Percentiles rank a stretch among this genome's conserved stretches.
These are phyloP conservation scores for Gryllus longicercus DNA, from an alignment of 2,888 invertebrate genomes.

Conservation along the genomic window DNA sequence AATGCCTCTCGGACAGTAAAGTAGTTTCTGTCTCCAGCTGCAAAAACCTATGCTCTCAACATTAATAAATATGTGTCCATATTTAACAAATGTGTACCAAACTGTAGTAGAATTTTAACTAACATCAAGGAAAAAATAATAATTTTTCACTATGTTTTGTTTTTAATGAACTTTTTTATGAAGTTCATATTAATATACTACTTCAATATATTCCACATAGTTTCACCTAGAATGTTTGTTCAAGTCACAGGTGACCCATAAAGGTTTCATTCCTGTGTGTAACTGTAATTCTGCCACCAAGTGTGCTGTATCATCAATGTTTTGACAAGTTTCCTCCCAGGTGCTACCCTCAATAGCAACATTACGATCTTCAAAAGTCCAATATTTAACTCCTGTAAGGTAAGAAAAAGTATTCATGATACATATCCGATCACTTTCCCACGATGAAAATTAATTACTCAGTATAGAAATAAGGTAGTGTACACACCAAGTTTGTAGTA, in stretches of 20 bases:
- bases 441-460: not conserved
- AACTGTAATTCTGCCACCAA: conserved; percentile 56
- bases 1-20: too few relatives aligned
- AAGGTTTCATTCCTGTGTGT: conserved; percentile 55
- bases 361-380: conserved; percentile 63
- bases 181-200: not conserved
- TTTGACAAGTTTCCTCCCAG: conserved; percentile 54
- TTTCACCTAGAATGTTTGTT: conserved; percentile 57
- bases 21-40: too few relatives aligned
- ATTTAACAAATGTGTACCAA: too few relatives aligned
- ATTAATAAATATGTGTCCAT: too few relatives aligned
- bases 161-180: not conserved
- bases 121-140: too few relatives aligned
- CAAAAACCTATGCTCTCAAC: too few relatives aligned
- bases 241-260: conserved; percentile 64
- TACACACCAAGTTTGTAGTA: conserved; percentile 56
- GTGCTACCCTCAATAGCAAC: conserved; percentile 55
- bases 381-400: conserved; percentile 52
- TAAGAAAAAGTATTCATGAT: not conserved
- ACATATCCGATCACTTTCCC: not conserved
- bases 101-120: too few relatives aligned
- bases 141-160: too few relatives aligned
- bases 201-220: not conserved
- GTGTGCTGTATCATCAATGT: conserved; percentile 59
- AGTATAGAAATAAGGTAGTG: not conserved